Percentiles rank a stretch among this genome's conserved stretches.
These are phyloP conservation scores for Halichoerus grypus DNA, from an alignment of 2,113 vertebrate species.

Conservation along the genomic window DNA sequence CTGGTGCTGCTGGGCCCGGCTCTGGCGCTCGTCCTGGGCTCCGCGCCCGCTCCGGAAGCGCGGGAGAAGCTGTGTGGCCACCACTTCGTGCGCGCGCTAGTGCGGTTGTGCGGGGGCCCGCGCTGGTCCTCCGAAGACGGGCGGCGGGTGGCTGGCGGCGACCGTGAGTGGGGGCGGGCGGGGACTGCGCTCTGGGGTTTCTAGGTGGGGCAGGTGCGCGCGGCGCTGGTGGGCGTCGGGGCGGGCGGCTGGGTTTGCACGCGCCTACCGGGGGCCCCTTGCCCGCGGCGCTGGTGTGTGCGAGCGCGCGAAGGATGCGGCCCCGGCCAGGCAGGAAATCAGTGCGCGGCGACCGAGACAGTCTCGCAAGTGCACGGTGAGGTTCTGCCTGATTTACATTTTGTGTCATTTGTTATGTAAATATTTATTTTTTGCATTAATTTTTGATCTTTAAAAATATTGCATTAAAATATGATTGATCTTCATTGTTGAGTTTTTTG, in stretches of 20 bases:
- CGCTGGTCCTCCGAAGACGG: conserved; percentile 53
- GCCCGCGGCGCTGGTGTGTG: background rate
- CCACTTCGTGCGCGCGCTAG: conserved; percentile 63
- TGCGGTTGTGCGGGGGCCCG: conserved; percentile 72
- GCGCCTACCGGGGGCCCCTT: background rate
- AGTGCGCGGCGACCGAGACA: rapidly evolving
- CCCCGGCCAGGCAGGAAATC: too few species aligned
- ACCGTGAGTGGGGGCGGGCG: conserved; percentile 46
- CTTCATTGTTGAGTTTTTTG: background rate
- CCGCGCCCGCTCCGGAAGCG: rapidly evolving
- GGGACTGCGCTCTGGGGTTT: background rate
- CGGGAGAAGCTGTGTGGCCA: conserved; percentile 62
- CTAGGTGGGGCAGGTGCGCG: background rate
- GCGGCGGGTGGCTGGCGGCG: background rate
- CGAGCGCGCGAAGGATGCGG: background rate
- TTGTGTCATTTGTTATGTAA: too few species aligned
- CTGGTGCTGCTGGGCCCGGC: conserved; percentile 1
- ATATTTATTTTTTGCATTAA: background rate
- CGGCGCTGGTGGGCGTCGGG: background rate
- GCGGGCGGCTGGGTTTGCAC: background rate
- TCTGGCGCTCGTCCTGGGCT: background rate
- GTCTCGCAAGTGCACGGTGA: background rate
- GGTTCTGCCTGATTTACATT: too few species aligned
- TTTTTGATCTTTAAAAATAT: background rate
- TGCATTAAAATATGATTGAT: background rate